These are phyloP conservation scores for Psylliodes chrysocephalus DNA, from an alignment of 2,888 invertebrate genomes.

Conservation along the genomic window DNA sequence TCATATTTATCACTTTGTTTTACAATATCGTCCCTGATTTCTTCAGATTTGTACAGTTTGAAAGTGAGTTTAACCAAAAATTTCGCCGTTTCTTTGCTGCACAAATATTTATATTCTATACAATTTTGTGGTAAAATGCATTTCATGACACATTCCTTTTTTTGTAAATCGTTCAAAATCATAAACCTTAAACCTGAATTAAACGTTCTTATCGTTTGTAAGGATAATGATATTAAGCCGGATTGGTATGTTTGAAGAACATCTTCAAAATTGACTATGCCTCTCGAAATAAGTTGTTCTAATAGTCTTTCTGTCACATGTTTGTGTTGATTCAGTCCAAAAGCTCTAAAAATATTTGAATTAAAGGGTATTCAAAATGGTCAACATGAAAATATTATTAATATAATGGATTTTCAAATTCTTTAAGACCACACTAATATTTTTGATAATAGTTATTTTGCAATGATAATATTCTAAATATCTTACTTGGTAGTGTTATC, in stretches of 20 bases:
- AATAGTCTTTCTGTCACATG: slow-evolving; percentile 62
- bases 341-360: slow-evolving; percentile 63
- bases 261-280: slow-evolving; percentile 54
- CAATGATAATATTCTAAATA: neutral
- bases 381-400: too few species aligned
- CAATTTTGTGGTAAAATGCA: slow-evolving; percentile 53
- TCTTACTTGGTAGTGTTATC: slow-evolving; percentile 44
- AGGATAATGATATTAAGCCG: slow-evolving; percentile 59
- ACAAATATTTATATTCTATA: slow-evolving; percentile 40
- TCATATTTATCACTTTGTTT: slow-evolving; percentile 36
- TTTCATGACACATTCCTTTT: slow-evolving; percentile 47
- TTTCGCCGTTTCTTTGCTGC: slow-evolving; percentile 46
- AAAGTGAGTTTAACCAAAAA: slow-evolving; percentile 54
- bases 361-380: too few species aligned
- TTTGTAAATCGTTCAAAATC: slow-evolving; percentile 47
- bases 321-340: slow-evolving; percentile 65
- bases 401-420: too few species aligned
- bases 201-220: slow-evolving; percentile 60
- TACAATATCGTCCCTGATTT: slow-evolving; percentile 9
- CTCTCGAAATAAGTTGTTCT: slow-evolving; percentile 59
- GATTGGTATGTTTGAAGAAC: slow-evolving; percentile 63
- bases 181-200: slow-evolving; percentile 57
- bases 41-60: slow-evolving; percentile 53
- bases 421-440: too few species aligned
- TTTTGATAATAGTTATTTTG: too few species aligned